These are phyloP conservation scores for Microcebus murinus DNA, from an alignment of 2,113 vertebrate species.

Conservation along the genomic window DNA sequence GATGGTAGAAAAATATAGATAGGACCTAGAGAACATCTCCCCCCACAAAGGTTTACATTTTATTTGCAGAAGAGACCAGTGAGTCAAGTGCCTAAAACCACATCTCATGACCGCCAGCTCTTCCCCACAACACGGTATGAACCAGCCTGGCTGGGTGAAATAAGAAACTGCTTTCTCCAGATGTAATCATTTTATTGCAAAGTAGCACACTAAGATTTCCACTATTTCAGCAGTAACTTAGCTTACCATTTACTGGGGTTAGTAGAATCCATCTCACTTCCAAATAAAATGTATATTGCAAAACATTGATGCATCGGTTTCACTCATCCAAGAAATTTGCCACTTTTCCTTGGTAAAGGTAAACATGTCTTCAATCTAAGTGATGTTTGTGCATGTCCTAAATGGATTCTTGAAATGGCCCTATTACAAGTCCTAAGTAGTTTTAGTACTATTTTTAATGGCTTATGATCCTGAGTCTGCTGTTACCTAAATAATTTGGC, in stretches of 20 bases:
- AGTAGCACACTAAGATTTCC: neutral
- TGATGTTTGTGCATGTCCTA: neutral
- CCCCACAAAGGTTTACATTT: neutral
- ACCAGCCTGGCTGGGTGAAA: neutral
- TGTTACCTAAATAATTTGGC: neutral
- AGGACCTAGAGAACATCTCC: no score
- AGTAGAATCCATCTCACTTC: neutral
- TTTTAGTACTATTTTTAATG: neutral
- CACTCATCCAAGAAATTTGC: neutral
- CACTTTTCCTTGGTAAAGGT: neutral
- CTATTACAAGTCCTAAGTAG: neutral
- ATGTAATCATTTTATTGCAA: no score
- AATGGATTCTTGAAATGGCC: neutral
- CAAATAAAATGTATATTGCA: neutral
- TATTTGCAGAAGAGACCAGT: neutral
- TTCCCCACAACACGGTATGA: no score
- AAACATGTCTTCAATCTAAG: neutral
- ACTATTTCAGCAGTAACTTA: no score
- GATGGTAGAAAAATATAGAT: neutral
- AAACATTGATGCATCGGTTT: neutral
- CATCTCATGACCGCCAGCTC: fast-evolving
- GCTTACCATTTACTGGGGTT: neutral
- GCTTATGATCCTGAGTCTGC: no score
- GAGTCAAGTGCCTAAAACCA: neutral
- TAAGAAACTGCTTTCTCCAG: neutral